Evolutionary conservation across 2,797 vertebrate species (phyloP), one percentile per base, ranked within the genome.

Genomic region (Lacerta bilineata): DNA sequence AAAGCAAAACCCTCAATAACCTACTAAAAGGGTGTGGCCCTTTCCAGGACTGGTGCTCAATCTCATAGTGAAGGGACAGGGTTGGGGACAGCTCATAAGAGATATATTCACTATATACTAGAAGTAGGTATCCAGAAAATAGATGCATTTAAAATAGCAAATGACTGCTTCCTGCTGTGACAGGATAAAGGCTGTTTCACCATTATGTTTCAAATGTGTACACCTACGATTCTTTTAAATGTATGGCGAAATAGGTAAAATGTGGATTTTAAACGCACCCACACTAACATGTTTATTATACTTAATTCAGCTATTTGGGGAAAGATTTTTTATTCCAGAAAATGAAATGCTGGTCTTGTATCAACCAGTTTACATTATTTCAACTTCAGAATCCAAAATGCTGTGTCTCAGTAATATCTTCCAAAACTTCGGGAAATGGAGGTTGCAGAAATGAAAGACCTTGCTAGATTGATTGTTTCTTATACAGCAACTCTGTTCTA

Each of bases 11-110:
- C 18, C 27, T 55, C 33, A 23, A 29, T 6, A 77, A 15, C 11
- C 46, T 33, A 25, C n/a, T 17, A 1, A 25, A 78, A 80, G 55
- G 0, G 29, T 91, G 39, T 13, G 91, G 84, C 87, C 33, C 36
- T 39, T 39, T 55, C 68, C 72, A 92, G 92, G 91, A 86, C 46
- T 75, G 83, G 87, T 88, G 80, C 89, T 83, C 87, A 61, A 33
- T 50, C 59, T 80, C 23, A 41, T 20, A 92, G 64, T 79, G 84
- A 90, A 85, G 55, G 83, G 69, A 72, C 33, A 41, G 8, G 8
- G 18, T 9, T 18, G 13, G 15, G 11, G 25, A 15, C 36, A 71
- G 46, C 43, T 80, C 33, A 69, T 36, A 79, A 20, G 46, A 20
- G 11, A 46, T 39, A 59, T 59, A 74, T 7, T 39, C 39, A 27